Evolutionary conservation across 2,888 invertebrate genomes (phyloP), one percentile per base, ranked within the genome.

Genomic region (Scrobipalpa atriplicella): DNA sequence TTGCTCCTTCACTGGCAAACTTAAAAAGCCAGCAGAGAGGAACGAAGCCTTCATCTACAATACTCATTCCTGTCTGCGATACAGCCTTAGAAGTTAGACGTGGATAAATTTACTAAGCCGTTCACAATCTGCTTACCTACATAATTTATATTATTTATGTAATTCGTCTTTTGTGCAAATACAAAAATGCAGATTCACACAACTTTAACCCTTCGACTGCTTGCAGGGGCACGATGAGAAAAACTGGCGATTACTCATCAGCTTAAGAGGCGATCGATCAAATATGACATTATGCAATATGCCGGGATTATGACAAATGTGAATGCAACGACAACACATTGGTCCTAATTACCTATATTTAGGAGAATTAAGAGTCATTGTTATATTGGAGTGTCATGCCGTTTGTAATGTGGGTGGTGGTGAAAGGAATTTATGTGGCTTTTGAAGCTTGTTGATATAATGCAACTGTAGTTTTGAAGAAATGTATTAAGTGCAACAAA

Each of bases 361-460:
- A 85, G 83, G 84, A 90, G 86, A 89, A 87, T 90, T 87, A 86
- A 83, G 84, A 90, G 87, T 90, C 87, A 90, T 88, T 90, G 87
- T 87, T 77, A 77, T 78, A 79, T 76, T 79, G 77, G 74, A 78
- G 75, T 74, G 85, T 85, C 84, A 87, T 80, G 84, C 83, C 74
- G 75, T 69, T 69, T 68, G 61, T n/a, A 71, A 84, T 84, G 80
- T 82, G 82, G 81, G 81, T 77, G 67, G 39, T 13, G 7, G 47
- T 47, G 47, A 47, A 47, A 47, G 47, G 47, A 47, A 16, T 47
- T 47, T 47, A 3, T 16, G 47, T 47, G 38, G 61, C 29, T 61
- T 60, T 47, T 41, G 11, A 56, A 19, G 56, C 13, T 56, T 21
- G 18, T 62, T 62, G 43, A 11, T 16, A 54, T 18, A 47, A 52